phyloP scores from a whole-genome alignment of 2,797 vertebrate species.

The Protonibea diacanthus region DNA sequence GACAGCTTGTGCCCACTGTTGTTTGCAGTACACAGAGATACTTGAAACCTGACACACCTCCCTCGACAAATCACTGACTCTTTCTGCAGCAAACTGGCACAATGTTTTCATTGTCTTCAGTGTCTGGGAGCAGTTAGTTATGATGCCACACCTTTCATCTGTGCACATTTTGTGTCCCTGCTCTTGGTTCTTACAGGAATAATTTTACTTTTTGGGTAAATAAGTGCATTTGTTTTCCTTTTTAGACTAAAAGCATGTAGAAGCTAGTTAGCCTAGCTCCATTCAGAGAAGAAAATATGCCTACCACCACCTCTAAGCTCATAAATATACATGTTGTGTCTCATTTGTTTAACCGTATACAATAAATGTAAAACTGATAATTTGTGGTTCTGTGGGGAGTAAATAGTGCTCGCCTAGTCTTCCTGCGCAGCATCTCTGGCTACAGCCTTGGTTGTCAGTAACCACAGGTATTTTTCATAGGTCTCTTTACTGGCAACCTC shows the following conservation, averaged over 20 bases:
- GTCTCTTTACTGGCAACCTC: too few relatives aligned
- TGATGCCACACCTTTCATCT: too few relatives aligned
- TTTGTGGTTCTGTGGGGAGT: neutral
- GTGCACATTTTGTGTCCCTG: neutral
- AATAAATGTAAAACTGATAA: neutral
- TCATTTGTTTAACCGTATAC: neutral
- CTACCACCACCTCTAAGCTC: neutral
- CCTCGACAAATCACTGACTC: neutral
- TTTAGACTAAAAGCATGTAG: neutral
- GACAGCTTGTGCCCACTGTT: neutral
- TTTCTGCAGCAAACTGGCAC: neutral
- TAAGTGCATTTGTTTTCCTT: neutral
- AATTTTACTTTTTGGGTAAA: neutral
- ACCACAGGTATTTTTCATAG: neutral
- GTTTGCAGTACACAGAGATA: slow-evolving; percentile 34
- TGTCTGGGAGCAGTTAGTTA: neutral
- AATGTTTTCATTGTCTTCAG: neutral
- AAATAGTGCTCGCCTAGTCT: neutral
- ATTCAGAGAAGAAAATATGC: too few relatives aligned
- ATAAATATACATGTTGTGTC: neutral
- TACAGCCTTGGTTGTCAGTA: neutral
- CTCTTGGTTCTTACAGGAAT: neutral
- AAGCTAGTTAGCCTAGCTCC: neutral
- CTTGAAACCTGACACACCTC: slow-evolving; percentile 5
- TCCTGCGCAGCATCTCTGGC: neutral